Evolutionary conservation across 53 echinoderm and acorn worm genomes (phyloP).

Genomic region (Patiria pectinifera): DNA sequence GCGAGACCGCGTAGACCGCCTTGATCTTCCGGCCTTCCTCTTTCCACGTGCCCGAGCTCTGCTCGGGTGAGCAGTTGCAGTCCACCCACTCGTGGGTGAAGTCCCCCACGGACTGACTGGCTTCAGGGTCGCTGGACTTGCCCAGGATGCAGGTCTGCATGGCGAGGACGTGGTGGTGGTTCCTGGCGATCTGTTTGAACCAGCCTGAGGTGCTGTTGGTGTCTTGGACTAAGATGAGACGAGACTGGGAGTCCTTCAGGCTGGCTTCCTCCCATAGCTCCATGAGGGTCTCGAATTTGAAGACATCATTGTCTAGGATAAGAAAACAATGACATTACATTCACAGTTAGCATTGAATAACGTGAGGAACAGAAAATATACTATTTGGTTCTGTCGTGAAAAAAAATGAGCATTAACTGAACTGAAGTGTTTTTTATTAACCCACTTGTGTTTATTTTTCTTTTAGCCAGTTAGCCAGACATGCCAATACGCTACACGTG

Average conservation of each 20-base stretch:
- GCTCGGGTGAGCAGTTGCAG: conserved; percentile 83
- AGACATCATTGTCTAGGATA: conserved; percentile 72
- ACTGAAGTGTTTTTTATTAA: no score
- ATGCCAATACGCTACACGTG: no score
- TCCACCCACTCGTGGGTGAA: conserved; percentile 97
- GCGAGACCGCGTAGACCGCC: conserved; percentile 85
- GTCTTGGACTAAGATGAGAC: conserved; percentile 81
- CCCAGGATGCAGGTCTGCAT: conserved; percentile 80
- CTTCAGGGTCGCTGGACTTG: conserved; percentile 89
- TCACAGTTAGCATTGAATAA: background rate
- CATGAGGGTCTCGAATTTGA: conserved; percentile 84
- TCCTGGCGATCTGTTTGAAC: conserved; percentile 73
- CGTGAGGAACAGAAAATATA: no score
- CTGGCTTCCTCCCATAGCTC: conserved; percentile 83
- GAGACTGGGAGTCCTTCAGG: conserved; percentile 74
- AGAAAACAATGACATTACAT: background rate
- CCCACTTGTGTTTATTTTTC: no score
- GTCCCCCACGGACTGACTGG: conserved; percentile 76
- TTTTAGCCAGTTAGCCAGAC: no score
- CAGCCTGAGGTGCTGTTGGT: conserved; percentile 72
- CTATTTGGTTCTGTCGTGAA: no score
- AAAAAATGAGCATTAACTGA: no score
- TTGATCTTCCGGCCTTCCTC: conserved; percentile 84
- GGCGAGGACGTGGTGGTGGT: conserved; percentile 77
- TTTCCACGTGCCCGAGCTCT: conserved; percentile 70